Evolutionary conservation across 2,113 vertebrate species (phyloP), one percentile per base, ranked within the genome.

Genomic region (Haplochromis vanheusdeni): DNA sequence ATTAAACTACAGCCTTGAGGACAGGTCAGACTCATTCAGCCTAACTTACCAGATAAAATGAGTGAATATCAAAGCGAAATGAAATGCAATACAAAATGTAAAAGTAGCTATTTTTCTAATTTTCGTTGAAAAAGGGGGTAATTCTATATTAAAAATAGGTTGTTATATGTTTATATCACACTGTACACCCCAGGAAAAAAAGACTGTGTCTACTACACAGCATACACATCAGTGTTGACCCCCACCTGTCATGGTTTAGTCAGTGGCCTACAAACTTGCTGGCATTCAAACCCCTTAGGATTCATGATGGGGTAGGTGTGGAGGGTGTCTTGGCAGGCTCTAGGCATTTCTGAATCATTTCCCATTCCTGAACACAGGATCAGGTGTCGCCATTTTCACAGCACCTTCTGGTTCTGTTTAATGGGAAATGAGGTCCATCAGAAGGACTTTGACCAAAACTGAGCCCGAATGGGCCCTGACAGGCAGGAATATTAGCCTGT

Each of bases 401-500:
- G 94, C 88, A 94, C 96, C 96, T 96, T 97, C 97, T 97, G 96
- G 95, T 97, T 97, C 96, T 94, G 94, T 81, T 97, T 95, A 93
- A 96, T 94, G 95, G 96, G 89, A 95, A 97, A 97, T 94, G 56
- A 95, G 95, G 95, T 97, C 96, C 96, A 96, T 96, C 96, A 96
- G 93, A 97, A 97, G 89, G 96, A 94, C 91, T 97, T 93, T 85
- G 91, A 96, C 94, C 95, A 94, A 95, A 95, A 96, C 94, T 94
- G 96, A 96, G 96, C 94, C 96, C 94, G 96, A 97, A 97, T 96
- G 94, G 95, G 89, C 94, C 95, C 89, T 97, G 97, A 96, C 96
- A 97, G 96, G 96, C 95, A 96, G 97, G 96, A 97, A 97, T 97
- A 97, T 97, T 96, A 97, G 93, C 92, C 91, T 94, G 92, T 95